Percentiles rank a stretch among this genome's conserved stretches.
phyloP scores from a whole-genome alignment of 2,888 invertebrate genomes.

The Eupithecia dodoneata region DNA sequence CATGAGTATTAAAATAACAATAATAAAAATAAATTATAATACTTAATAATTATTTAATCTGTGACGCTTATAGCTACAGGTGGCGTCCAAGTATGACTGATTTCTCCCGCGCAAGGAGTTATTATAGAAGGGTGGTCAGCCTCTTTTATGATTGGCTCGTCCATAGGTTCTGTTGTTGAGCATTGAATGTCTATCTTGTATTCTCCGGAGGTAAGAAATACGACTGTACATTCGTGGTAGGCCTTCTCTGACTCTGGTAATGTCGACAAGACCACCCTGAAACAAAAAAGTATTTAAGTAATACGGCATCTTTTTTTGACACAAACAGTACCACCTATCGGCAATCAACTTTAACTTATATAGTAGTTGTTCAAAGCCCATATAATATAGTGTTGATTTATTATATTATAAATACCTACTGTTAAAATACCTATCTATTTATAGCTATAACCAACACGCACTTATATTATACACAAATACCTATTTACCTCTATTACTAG shows the following conservation, averaged over 20 bases:
- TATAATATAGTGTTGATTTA: too few relatives aligned
- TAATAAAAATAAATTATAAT: conserved; percentile 13
- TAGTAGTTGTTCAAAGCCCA: too few relatives aligned
- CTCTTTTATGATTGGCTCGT: conserved; percentile 59
- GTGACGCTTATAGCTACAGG: conserved; percentile 92
- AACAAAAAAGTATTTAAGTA: conserved; percentile 42
- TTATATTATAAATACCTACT: too few relatives aligned
- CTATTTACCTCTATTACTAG: too few relatives aligned
- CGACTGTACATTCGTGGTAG: conserved; percentile 91
- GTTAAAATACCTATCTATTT: too few relatives aligned
- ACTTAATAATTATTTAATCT: conserved; percentile 71
- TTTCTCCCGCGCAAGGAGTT: conserved; percentile 69
- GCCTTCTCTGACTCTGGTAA: conserved; percentile 89
- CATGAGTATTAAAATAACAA: conserved; percentile 26
- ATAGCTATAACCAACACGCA: too few relatives aligned
- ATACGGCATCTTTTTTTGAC: neutral
- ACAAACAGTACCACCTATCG: neutral
- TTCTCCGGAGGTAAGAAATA: conserved; percentile 94
- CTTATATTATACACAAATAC: too few relatives aligned
- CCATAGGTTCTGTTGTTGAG: conserved; percentile 86
- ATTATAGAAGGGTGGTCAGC: conserved; percentile 64
- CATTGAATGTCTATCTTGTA: conserved; percentile 96
- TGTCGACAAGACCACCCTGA: conserved; percentile 85
- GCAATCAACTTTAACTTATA: neutral
- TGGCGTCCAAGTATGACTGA: conserved; percentile 91